These are phyloP conservation scores for Camelus dromedarius DNA, from an alignment of 2,113 vertebrate genomes.

Conservation along the genomic window DNA sequence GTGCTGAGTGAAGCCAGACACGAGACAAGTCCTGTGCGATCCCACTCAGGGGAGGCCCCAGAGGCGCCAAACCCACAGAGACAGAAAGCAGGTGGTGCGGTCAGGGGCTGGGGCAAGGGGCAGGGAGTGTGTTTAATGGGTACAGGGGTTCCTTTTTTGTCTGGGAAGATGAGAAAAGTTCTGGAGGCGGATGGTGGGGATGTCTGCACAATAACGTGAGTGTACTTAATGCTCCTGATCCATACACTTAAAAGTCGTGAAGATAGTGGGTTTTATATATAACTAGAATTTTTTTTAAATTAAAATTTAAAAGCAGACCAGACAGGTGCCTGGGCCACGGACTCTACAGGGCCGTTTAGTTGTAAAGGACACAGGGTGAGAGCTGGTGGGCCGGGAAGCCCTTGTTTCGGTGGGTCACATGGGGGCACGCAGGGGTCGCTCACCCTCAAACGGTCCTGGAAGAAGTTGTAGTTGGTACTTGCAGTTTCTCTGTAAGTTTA, in stretches of 20 bases:
- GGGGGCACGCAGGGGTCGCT: no score
- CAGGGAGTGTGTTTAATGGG: accelerated
- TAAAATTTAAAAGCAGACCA: not conserved
- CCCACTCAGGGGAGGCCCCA: accelerated
- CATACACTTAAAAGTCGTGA: not conserved
- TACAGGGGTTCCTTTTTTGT: not conserved
- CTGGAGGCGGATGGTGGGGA: no score
- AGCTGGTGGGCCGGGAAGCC: accelerated
- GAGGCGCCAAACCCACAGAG: not conserved
- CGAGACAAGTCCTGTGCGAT: accelerated
- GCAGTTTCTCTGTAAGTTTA: not conserved
- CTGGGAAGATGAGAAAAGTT: not conserved
- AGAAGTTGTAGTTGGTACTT: accelerated
- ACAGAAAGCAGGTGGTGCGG: accelerated
- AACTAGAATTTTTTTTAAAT: not conserved
- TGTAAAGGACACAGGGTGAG: no score
- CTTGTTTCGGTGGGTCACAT: not conserved
- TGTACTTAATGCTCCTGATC: accelerated
- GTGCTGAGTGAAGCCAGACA: accelerated
- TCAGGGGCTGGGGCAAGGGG: not conserved
- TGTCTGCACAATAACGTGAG: accelerated
- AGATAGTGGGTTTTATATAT: not conserved
- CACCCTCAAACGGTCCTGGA: no score
- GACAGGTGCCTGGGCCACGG: not conserved
- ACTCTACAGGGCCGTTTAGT: not conserved